These are phyloP conservation scores for Galerucella pusilla DNA, from an alignment of 2,888 invertebrate species.

Conservation along the genomic window DNA sequence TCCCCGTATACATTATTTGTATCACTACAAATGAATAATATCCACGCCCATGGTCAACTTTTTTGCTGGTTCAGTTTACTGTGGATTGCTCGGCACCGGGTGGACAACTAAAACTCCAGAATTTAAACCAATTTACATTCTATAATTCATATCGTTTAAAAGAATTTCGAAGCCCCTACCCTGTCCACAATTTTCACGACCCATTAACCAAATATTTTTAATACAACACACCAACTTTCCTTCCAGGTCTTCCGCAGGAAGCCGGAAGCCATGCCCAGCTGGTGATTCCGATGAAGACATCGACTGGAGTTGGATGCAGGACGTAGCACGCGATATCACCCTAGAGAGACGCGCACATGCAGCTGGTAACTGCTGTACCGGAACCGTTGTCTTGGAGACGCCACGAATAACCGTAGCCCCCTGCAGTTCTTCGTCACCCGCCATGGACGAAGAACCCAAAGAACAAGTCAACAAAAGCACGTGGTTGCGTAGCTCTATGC, in stretches of 20 bases:
- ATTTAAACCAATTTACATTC: no score
- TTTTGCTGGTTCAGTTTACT: no score
- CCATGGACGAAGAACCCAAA: slow-evolving; percentile 50
- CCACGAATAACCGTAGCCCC: slow-evolving; percentile 41
- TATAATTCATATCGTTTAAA: no score
- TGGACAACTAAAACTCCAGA: no score
- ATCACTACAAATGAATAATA: no score
- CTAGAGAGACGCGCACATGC: slow-evolving; percentile 57
- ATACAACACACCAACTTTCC: not conserved
- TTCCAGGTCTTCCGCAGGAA: slow-evolving; percentile 50
- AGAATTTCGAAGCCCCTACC: not conserved
- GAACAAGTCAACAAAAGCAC: slow-evolving; percentile 55
- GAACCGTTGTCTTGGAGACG: slow-evolving; percentile 58
- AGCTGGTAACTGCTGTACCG: slow-evolving; percentile 57
- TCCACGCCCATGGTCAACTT: no score
- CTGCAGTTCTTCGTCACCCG: slow-evolving; percentile 48
- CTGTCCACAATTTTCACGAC: not conserved
- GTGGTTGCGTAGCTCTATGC: slow-evolving; percentile 71
- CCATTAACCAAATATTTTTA: not conserved
- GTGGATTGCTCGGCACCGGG: no score
- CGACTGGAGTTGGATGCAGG: slow-evolving; percentile 61
- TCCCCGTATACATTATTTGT: no score
- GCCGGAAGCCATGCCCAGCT: slow-evolving; percentile 54
- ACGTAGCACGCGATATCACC: slow-evolving; percentile 52
- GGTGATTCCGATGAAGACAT: slow-evolving; percentile 57